Percentiles rank a stretch among this genome's conserved stretches.
phyloP scores from a whole-genome alignment of 2,888 invertebrate genomes.

The Andrena dorsata region DNA sequence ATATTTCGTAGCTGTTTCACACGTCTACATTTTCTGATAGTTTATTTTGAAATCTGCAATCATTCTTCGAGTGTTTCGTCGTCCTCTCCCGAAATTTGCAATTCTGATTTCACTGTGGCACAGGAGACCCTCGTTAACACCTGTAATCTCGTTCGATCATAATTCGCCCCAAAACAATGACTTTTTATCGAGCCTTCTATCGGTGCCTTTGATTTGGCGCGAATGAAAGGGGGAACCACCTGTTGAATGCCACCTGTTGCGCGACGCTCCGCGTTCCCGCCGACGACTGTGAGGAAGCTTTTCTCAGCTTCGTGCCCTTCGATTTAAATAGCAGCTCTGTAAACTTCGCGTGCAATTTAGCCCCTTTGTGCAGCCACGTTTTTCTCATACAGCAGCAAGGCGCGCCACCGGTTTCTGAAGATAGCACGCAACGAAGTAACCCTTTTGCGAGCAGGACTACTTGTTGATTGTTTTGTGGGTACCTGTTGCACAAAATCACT shows the following conservation, averaged over 20 bases:
- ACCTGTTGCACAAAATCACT: constrained; percentile 76
- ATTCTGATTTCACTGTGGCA: background rate
- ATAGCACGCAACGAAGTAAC: constrained; percentile 23
- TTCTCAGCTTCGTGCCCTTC: constrained; percentile 24
- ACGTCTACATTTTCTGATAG: too few relatives aligned
- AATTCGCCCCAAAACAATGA: constrained; percentile 5
- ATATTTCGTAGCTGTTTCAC: too few relatives aligned
- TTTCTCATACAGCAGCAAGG: constrained; percentile 10
- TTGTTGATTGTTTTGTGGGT: constrained; percentile 74
- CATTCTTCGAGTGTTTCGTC: too few relatives aligned
- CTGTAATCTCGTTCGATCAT: background rate
- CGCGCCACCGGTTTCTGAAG: constrained; percentile 23
- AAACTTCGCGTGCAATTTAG: constrained; percentile 27
- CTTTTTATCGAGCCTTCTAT: background rate
- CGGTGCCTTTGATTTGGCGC: constrained; percentile 30
- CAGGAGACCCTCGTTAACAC: background rate
- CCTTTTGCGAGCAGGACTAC: constrained; percentile 40
- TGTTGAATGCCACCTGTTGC: constrained; percentile 62
- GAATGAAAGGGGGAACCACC: constrained; percentile 17
- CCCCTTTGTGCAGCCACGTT: constrained; percentile 19
- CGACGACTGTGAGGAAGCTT: constrained; percentile 44
- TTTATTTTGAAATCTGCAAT: too few relatives aligned
- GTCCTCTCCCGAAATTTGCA: too few relatives aligned
- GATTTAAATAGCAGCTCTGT: constrained; percentile 33
- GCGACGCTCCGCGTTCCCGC: constrained; percentile 46